Base-by-base conservation (phyloP, 2,113 vertebrate species). In the Anarhynchus alexandrinus region DNA sequence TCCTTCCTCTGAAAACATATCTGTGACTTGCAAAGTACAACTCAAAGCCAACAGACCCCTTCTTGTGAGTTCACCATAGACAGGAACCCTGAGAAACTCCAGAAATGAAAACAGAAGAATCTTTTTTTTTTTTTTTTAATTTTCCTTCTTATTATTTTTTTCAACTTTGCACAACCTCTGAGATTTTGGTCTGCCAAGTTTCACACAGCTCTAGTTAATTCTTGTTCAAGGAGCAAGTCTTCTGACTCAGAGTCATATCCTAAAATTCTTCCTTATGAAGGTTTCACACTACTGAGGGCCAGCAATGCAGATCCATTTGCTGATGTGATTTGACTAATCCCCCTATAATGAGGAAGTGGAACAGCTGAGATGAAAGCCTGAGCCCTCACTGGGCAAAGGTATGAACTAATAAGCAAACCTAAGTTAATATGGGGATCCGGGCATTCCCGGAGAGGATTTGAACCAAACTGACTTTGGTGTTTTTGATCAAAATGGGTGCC, bases 261-360 rank as follows among this genome's bases (percentile, higher is more conserved):
- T 36, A 9, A 87, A 95, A 77, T 73, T 96, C 93, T 80, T 61
- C 93, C 61, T 62, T 30, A 2, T 1, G 90, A 79, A 90, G 64
- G 45, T 52, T 15, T 93, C 59, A 25, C 22, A 0, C 70, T 85
- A 43, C 58, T 29, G 22, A 54, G 88, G 64, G 74, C 34, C 87
- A 85, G 84, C 86, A 16, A 27, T 32, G 81, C 45, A 54, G 89
- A 73, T 87, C 57, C 89, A 36, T 52, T 81, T 85, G 80, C 94
- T 96, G 96, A 97, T 95, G 89, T 74, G 97, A 92, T 86, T 90
- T 79, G 66, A 81, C 79, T 97, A 97, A 97, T 97, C 95, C 96
- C 14, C 32, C 65, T 87, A 52, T 97, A 97, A 97, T 97, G 95
- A 97, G 97, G 97, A 97, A 97, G 95, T 82, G 73, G 57, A 73